These are phyloP conservation scores for Engraulis encrasicolus DNA, from an alignment of 2,113 vertebrate genomes.

Conservation along the genomic window DNA sequence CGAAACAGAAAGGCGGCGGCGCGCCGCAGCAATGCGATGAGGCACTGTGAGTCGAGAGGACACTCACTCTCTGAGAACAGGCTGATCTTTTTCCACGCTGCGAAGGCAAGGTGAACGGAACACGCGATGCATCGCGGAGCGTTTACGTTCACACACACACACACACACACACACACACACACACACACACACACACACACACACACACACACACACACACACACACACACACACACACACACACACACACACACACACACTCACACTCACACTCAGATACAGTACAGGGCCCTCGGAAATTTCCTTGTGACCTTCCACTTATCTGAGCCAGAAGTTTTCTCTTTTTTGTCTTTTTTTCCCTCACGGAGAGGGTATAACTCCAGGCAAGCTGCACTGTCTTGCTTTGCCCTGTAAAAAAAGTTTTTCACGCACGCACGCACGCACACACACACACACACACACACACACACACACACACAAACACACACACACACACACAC, in stretches of 20 bases:
- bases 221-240: too few relatives aligned
- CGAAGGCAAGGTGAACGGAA: conserved; percentile 28
- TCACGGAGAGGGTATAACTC: background rate
- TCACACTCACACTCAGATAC: too few relatives aligned
- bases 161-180: background rate
- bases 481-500: background rate
- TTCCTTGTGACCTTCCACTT: conserved; percentile 41
- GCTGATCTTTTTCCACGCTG: conserved; percentile 15
- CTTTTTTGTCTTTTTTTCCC: background rate
- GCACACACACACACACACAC: too few relatives aligned
- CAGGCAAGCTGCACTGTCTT: background rate
- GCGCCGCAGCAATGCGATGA: too few relatives aligned
- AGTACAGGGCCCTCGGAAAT: conserved; percentile 36
- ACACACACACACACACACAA: too few relatives aligned
- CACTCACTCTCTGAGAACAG: background rate
- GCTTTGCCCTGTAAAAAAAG: background rate
- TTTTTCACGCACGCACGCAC: background rate
- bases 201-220: too few relatives aligned
- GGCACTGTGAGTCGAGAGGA: too few relatives aligned
- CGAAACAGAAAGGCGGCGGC: conserved; percentile 2
- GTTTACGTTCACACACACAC: background rate
- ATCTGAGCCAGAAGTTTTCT: conserved; percentile 18
- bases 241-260: background rate
- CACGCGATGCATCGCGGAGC: background rate
- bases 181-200: too few relatives aligned